Percentiles rank a stretch among this genome's conserved stretches.
phyloP scores from a whole-genome alignment of 2,797 vertebrate species.

The Sarcoramphus papa region DNA sequence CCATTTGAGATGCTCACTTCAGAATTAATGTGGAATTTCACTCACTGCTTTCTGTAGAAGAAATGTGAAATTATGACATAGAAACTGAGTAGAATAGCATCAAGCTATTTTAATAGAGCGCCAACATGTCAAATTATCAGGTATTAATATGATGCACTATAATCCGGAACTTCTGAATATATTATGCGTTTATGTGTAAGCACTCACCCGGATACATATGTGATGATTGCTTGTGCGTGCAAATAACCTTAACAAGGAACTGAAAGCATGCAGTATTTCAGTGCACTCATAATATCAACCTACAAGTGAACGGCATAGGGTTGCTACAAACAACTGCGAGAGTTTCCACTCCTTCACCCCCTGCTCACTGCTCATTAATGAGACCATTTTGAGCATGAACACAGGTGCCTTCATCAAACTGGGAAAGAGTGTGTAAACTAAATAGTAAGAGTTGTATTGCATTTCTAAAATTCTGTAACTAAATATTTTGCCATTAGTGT shows the following conservation, averaged over 20 bases:
- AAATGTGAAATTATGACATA: background rate
- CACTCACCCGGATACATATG: accelerated
- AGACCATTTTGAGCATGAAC: background rate
- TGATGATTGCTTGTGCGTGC: background rate
- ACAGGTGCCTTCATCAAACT: background rate
- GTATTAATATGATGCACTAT: background rate
- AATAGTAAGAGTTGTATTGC: background rate
- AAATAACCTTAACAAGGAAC: background rate
- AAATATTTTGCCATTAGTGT: background rate
- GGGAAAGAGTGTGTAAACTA: background rate
- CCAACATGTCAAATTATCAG: background rate
- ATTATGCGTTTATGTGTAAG: accelerated
- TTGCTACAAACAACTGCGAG: background rate
- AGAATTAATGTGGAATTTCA: background rate
- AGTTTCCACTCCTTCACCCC: background rate
- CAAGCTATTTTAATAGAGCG: background rate
- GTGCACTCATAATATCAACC: background rate
- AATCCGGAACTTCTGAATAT: background rate
- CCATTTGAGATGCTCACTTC: background rate
- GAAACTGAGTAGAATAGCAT: background rate
- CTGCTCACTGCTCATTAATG: background rate
- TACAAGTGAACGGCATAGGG: background rate
- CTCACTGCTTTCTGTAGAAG: background rate
- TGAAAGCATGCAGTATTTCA: background rate
- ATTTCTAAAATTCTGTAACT: background rate